These are phyloP conservation scores for Nemopilema nomurai DNA, from an alignment of 30 jellyfish, hydroid and myxozoan species.

Conservation along the genomic window DNA sequence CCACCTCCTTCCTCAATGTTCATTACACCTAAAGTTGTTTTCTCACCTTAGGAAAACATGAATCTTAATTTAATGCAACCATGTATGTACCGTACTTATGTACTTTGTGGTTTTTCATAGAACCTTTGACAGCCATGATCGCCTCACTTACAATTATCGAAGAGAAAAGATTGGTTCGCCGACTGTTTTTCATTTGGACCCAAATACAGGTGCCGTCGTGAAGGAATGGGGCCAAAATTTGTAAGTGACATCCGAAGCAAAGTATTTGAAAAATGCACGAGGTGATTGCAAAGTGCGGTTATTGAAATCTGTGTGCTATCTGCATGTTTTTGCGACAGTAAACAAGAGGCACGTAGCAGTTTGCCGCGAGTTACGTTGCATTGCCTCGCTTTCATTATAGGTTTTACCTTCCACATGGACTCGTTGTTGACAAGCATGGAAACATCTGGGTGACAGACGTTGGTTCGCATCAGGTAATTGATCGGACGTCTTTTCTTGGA, in stretches of 20 bases:
- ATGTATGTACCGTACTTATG: neutral
- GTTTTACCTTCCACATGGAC: constrained; percentile 88
- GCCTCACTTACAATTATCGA: constrained; percentile 20
- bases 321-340: neutral
- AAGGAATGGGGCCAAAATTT: constrained; percentile 71
- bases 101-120: neutral
- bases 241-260: constrained; percentile 11
- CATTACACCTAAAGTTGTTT: too few relatives aligned
- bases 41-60: too few relatives aligned
- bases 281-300: neutral
- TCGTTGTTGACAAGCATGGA: constrained; percentile 59
- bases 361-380: too few relatives aligned
- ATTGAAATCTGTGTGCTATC: too few relatives aligned
- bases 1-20: too few relatives aligned
- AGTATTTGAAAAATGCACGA: neutral
- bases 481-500: neutral
- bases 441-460: constrained; percentile 87
- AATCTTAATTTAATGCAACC: neutral
- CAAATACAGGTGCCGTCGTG: constrained; percentile 57
- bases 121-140: constrained; percentile 61
- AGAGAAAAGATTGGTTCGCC: constrained; percentile 42
- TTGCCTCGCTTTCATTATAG: too few relatives aligned
- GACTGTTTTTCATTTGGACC: constrained; percentile 63
- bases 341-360: neutral
- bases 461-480: constrained; percentile 85